Evolutionary conservation across 1,140 invertebrate species (phyloP).

Genomic region (Mactra quadrangularis): DNA sequence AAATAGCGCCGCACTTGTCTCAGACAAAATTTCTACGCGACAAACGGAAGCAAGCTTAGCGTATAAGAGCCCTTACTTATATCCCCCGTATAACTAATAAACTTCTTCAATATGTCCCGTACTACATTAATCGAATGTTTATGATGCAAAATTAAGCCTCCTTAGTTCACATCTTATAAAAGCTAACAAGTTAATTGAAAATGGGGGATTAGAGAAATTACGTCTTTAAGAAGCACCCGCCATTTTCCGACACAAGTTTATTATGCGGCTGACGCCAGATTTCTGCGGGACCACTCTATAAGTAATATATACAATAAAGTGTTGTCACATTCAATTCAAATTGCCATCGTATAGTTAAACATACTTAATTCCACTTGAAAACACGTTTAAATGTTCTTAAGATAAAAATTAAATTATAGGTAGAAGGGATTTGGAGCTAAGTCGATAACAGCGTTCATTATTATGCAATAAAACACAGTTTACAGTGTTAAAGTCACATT

Average conservation of each 20-base stretch:
- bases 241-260: constrained; percentile 21
- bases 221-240: constrained; percentile 9
- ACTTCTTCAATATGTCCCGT: no score
- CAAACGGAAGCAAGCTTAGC: no score
- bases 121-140: constrained; percentile 9
- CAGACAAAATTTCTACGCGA: no score
- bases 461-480: neutral
- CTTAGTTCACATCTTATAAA: constrained; percentile 26
- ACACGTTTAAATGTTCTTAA: constrained; percentile 23
- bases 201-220: constrained; percentile 45
- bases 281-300: constrained; percentile 19
- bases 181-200: constrained; percentile 57
- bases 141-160: constrained; percentile 44
- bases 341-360: constrained; percentile 31
- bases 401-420: neutral
- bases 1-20: no score
- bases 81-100: no score
- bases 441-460: neutral
- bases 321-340: neutral
- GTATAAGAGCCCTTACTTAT: no score
- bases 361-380: constrained; percentile 38
- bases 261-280: constrained; percentile 37
- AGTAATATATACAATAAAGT: constrained; percentile 11
- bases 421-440: neutral
- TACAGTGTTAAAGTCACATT: neutral